Conservation (phyloP, 1,140 invertebrate species). For the Trichoplusia ni region DNA sequence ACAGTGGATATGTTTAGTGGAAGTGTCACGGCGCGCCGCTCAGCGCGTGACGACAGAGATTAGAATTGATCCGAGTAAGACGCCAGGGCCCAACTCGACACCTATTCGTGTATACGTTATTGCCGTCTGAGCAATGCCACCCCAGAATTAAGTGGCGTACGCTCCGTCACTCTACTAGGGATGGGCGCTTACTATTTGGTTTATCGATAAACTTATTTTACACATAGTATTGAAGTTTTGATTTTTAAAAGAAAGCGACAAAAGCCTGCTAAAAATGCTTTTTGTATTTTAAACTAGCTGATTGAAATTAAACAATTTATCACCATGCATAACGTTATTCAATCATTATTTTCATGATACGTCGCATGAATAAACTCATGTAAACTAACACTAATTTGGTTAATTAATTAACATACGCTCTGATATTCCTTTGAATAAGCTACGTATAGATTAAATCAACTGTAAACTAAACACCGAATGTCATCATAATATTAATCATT, state of each 20-base stretch:
- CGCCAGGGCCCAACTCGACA: conserved; percentile 41
- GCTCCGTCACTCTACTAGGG: conserved; percentile 32
- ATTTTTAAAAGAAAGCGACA: no score
- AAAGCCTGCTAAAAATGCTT: no score
- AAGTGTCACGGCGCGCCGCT: conserved; percentile 36
- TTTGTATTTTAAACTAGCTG: no score
- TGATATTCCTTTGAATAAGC: no score
- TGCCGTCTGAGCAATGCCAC: conserved; percentile 55
- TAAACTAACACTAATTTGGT: no score
- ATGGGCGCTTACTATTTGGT: conserved; percentile 16
- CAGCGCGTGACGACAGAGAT: conserved; percentile 49
- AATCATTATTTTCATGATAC: no score
- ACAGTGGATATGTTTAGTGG: conserved; percentile 38
- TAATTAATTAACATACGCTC: no score
- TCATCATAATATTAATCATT: conserved; percentile 20
- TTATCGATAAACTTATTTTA: conserved; percentile 23
- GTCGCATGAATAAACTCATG: no score
- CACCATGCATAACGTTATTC: no score
- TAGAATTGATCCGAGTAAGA: conserved; percentile 58
- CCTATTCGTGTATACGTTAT: conserved; percentile 52
- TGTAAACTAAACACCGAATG: neutral
- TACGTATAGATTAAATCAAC: neutral
- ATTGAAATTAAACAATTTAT: no score
- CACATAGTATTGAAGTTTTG: neutral
- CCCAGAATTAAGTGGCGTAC: conserved; percentile 50